Percentiles rank a stretch among this genome's conserved stretches.
Conservation (phyloP, 2,113 vertebrate species). For the Cisticola juncidis region DNA sequence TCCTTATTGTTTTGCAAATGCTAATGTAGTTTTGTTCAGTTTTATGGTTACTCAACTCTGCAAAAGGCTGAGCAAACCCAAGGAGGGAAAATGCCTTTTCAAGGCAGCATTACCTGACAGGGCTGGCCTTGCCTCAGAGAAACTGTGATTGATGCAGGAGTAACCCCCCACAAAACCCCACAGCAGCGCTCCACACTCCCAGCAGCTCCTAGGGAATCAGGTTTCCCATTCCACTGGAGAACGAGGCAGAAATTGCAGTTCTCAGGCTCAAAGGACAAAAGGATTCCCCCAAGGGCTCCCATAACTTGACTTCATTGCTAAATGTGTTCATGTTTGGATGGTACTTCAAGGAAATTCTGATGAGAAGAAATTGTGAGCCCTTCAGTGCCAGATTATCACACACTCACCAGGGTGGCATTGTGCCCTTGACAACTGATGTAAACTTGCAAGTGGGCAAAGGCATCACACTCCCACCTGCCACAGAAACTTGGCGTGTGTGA, state of each 20-base stretch:
- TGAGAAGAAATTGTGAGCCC: neutral
- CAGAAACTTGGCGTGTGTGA: neutral
- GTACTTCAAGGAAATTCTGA: neutral
- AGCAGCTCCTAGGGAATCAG: neutral
- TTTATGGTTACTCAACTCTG: neutral
- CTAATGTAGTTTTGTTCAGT: neutral
- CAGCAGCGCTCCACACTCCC: neutral
- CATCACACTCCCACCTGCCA: neutral
- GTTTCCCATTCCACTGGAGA: neutral
- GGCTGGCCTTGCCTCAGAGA: neutral
- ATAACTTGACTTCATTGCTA: neutral
- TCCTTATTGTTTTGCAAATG: neutral
- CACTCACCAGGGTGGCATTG: neutral
- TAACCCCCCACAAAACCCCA: neutral
- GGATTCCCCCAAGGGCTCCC: neutral
- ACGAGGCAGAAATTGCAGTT: neutral
- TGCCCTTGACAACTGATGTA: neutral
- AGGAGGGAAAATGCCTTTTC: neutral
- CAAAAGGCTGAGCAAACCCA: neutral
- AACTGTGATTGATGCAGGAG: neutral
- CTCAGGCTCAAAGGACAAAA: neutral
- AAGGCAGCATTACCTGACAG: neutral
- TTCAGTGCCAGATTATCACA: neutral
- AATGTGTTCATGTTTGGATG: neutral
- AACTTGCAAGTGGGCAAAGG: neutral